Base-by-base conservation (phyloP, 2,113 vertebrate species). In the Sturnus vulgaris region DNA sequence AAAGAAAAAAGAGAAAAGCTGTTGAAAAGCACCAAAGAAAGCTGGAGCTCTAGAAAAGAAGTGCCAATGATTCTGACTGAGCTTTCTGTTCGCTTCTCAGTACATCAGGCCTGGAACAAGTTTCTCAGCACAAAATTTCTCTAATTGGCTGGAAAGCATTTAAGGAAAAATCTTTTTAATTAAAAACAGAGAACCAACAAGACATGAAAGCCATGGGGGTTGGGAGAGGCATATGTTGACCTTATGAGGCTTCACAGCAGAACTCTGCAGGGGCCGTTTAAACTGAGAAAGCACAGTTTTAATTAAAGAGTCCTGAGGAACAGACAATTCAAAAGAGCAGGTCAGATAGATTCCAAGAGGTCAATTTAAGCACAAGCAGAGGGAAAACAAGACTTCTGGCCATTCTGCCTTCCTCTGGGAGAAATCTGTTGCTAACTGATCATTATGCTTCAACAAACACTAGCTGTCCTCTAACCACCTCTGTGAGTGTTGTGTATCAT, bases 271-370 rank as follows among this genome's bases (percentile, higher is more conserved):
- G 93, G 92, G 91, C 91, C 91, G 81, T 97, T 97, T 95, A 97
- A 96, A 95, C 81, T 95, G 92, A 95, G 95, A 92, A 95, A 97
- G 94, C 93, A 95, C 92, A 96, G 88, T 84, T 97, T 97, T 97
- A 97, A 97, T 97, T 96, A 96, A 95, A 96, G 92, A 91, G 95
- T 97, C 95, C 95, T 86, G 82, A 94, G 78, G 95, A 97, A 95
- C 91, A 97, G 94, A 92, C 92, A 97, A 96, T 78, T 96, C 93
- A 92, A 96, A 97, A 92, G 90, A 95, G 70, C 71, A 88, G 97
- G 96, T 95, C 96, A 97, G 81, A 91, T 93, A 96, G 83, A 96
- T 92, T 96, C 81, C 95, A 96, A 96, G 92, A 88, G 96, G 96
- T 97, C 95, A 97, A 92, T 59, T 92, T 90, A 96, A 97, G 93